phyloP scores from a whole-genome alignment of 2,797 vertebrate genomes.

The Podarcis siculus region DNA sequence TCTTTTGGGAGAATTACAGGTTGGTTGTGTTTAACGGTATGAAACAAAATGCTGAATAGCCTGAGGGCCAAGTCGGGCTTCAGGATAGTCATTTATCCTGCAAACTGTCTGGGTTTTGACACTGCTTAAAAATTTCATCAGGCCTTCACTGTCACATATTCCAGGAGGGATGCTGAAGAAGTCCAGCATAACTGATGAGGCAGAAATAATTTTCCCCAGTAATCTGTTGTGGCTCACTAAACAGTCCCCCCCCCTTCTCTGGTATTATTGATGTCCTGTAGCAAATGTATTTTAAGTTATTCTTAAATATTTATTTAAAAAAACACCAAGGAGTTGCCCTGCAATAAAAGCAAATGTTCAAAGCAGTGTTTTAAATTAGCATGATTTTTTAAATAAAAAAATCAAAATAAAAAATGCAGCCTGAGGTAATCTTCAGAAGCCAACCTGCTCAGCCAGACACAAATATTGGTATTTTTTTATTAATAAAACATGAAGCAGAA shows the following conservation, averaged over 20 bases:
- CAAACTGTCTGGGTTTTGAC: conserved; percentile 21
- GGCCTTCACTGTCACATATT: background rate
- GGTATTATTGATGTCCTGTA: conserved; percentile 19
- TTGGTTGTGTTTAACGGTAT: conserved; percentile 26
- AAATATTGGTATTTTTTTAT: conserved; percentile 51
- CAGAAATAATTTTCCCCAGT: conserved; percentile 1
- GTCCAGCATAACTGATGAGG: conserved; percentile 11
- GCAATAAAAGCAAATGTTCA: conserved; percentile 42
- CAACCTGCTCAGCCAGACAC: conserved; percentile 34
- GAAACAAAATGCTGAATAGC: conserved; percentile 37
- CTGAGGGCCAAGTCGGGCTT: conserved; percentile 1
- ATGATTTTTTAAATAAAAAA: background rate
- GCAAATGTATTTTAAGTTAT: background rate
- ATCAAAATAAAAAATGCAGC: background rate
- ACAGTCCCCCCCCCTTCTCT: conserved; percentile 3
- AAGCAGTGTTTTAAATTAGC: conserved; percentile 54
- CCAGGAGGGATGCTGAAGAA: conserved; percentile 2
- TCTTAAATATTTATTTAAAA: background rate
- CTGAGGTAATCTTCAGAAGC: conserved; percentile 55
- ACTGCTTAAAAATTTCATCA: conserved; percentile 35
- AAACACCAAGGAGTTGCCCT: conserved; percentile 19
- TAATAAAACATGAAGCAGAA: conserved; percentile 63
- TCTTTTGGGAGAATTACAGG: background rate
- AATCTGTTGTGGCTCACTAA: conserved; percentile 26
- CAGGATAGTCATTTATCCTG: conserved; percentile 25